These are phyloP conservation scores for Pocota personata DNA, from an alignment of 2,888 invertebrate genomes.

Conservation along the genomic window DNA sequence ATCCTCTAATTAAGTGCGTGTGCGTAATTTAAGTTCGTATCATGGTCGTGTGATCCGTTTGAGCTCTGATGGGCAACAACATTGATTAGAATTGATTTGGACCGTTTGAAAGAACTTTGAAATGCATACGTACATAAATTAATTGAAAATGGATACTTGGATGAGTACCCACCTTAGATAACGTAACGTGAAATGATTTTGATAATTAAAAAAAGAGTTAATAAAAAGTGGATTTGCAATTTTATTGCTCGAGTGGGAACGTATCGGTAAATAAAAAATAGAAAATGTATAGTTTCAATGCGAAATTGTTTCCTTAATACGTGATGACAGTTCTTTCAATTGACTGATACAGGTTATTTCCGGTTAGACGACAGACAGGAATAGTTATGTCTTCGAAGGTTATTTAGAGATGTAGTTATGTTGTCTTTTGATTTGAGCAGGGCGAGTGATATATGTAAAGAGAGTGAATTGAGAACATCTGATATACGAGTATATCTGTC, in stretches of 20 bases:
- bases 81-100: constrained; percentile 56
- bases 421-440: no score
- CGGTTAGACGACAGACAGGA: not conserved
- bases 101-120: constrained; percentile 50
- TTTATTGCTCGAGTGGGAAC: constrained; percentile 3
- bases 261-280: not conserved
- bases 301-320: constrained; percentile 35
- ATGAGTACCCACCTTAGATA: not conserved
- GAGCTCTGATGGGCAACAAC: not conserved
- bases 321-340: constrained; percentile 6
- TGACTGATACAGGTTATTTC: constrained; percentile 10
- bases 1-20: constrained; percentile 55
- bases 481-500: no score
- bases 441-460: no score
- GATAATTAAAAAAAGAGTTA: constrained; percentile 9
- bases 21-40: constrained; percentile 42
- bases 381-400: not conserved
- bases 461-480: no score
- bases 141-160: constrained; percentile 31
- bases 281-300: not conserved
- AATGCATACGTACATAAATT: constrained; percentile 38
- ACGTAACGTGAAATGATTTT: constrained; percentile 10
- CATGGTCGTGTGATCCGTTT: not conserved
- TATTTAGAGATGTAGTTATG: no score
- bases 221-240: not conserved